phyloP scores from a whole-genome alignment of 2,113 vertebrate species.

The Platichthys stellatus region DNA sequence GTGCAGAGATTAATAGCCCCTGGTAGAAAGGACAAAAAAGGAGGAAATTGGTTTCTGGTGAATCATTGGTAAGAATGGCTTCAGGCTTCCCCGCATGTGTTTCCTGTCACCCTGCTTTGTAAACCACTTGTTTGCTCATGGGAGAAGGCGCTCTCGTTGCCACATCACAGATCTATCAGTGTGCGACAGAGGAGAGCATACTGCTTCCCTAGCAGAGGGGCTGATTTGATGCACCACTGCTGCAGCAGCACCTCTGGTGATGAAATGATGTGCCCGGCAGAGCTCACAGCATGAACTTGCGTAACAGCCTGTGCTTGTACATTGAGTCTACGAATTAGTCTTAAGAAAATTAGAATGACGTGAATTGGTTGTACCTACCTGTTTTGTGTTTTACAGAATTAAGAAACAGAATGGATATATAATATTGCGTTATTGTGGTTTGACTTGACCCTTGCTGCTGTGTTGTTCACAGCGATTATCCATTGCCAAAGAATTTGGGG shows the following conservation, averaged over 20 bases:
- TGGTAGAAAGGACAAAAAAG: neutral
- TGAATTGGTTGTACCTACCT: neutral
- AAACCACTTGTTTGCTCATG: conserved; percentile 26
- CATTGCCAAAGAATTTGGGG: conserved; percentile 98
- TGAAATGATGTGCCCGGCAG: conserved; percentile 1
- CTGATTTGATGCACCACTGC: conserved; percentile 38
- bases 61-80: conserved; percentile 26
- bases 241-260: conserved; percentile 19
- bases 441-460: conserved; percentile 3
- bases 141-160: conserved; percentile 4
- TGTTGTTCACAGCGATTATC: conserved; percentile 88
- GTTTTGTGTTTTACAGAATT: neutral
- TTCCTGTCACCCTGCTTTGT: conserved; percentile 41
- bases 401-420: neutral
- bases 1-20: conserved; percentile 24
- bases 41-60: conserved; percentile 47
- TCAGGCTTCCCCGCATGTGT: conserved; percentile 12
- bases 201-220: conserved; percentile 17
- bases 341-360: neutral
- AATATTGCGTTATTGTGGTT: neutral
- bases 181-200: conserved; percentile 8
- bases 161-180: conserved; percentile 35
- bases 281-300: conserved; percentile 6
- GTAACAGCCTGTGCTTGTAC: neutral
- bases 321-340: neutral